Conservation (phyloP, 2,888 invertebrate species). For the Orchestes rusci region DNA sequence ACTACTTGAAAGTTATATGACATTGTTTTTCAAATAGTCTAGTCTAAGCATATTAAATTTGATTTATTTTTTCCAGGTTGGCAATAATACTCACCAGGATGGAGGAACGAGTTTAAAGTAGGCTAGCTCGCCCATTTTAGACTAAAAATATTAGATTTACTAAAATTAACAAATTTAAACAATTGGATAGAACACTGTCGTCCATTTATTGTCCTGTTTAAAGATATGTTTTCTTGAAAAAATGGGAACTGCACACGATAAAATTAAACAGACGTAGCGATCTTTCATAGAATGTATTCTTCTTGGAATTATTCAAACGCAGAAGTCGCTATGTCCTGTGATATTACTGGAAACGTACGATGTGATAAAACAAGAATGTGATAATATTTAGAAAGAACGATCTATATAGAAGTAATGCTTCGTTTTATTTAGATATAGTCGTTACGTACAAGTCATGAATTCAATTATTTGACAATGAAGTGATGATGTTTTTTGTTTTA, state of each 20-base stretch:
- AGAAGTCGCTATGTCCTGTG: conserved; percentile 17
- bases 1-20: too few relatives aligned
- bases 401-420: too few relatives aligned
- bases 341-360: conserved; percentile 14
- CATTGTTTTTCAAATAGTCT: too few relatives aligned
- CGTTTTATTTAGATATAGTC: too few relatives aligned
- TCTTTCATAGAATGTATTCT: too few relatives aligned
- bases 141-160: conserved; percentile 39
- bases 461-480: too few relatives aligned
- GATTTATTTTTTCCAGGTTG: conserved; percentile 35
- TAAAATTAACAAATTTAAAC: conserved; percentile 41
- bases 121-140: conserved; percentile 39
- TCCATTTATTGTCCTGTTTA: conserved; percentile 14
- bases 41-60: too few relatives aligned
- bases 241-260: too few relatives aligned
- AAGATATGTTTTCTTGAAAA: background rate
- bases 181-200: conserved; percentile 36
- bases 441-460: too few relatives aligned
- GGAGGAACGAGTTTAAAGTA: conserved; percentile 42
- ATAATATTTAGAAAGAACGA: conserved; percentile 21
- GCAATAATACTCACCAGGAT: conserved; percentile 41
- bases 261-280: conserved; percentile 13
- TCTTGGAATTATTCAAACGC: too few relatives aligned
- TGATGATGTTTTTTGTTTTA: too few relatives aligned
- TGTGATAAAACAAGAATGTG: conserved; percentile 25